A percentile compares a stretch with the other conserved stretches of the same genome.
phyloP scores from a whole-genome alignment of 1,140 invertebrate genomes.

The Macrocentrus cingulum region DNA sequence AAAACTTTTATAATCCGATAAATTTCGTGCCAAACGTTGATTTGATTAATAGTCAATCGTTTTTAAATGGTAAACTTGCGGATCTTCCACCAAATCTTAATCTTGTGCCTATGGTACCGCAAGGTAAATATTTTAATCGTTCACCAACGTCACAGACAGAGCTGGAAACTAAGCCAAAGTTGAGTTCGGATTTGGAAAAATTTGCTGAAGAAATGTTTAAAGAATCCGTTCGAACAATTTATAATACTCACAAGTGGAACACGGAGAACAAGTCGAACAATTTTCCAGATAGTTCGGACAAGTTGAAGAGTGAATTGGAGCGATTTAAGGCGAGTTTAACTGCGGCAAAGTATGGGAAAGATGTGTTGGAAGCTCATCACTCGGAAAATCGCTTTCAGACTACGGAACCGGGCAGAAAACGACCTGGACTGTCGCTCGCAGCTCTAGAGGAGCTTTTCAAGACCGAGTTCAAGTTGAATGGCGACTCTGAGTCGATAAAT shows the following conservation, averaged over 20 bases:
- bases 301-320: constrained; percentile 45
- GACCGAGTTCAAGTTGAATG: constrained; percentile 35
- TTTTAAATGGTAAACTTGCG: constrained; percentile 44
- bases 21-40: constrained; percentile 53
- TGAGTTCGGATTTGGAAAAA: constrained; percentile 46
- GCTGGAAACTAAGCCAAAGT: constrained; percentile 42
- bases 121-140: constrained; percentile 51
- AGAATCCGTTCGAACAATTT: constrained; percentile 54
- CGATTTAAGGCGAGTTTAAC: constrained; percentile 36
- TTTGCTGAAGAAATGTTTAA: constrained; percentile 57
- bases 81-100: constrained; percentile 45
- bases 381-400: constrained; percentile 48
- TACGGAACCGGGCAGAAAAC: constrained; percentile 33
- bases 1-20: constrained; percentile 47
- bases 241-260: constrained; percentile 56
- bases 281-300: constrained; percentile 36
- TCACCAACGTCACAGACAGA: constrained; percentile 36
- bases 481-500: constrained; percentile 28
- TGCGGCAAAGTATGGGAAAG: constrained; percentile 35
- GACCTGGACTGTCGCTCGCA: constrained; percentile 39
- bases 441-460: constrained; percentile 48
- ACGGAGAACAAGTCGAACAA: constrained; percentile 41
- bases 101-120: constrained; percentile 45
- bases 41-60: constrained; percentile 46
- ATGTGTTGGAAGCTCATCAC: constrained; percentile 47